Percentiles rank a stretch among this genome's conserved stretches.
Evolutionary conservation across 2,113 vertebrate species (phyloP).

Genomic region (Paraplagusia blochii): DNA sequence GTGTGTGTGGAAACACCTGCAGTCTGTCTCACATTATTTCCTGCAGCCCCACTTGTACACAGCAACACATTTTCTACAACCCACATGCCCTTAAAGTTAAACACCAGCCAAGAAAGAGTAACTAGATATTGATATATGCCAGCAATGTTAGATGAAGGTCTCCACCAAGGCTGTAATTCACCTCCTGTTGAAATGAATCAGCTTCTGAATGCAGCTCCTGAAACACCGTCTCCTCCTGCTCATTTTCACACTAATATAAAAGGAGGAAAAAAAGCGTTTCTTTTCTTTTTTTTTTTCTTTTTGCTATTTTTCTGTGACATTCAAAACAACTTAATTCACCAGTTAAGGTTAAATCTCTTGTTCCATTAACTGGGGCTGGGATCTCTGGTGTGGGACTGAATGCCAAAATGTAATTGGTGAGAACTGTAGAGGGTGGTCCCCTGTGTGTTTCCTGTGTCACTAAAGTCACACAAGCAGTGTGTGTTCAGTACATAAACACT

Average conservation of each 20-base stretch:
- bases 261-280: slow-evolving; percentile 33
- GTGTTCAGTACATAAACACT: not conserved
- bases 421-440: slow-evolving; percentile 27
- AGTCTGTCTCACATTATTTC: slow-evolving; percentile 33
- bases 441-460: slow-evolving; percentile 28
- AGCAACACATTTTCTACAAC: slow-evolving; percentile 38
- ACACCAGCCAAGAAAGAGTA: slow-evolving; percentile 41
- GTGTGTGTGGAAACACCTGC: slow-evolving; percentile 27
- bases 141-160: slow-evolving; percentile 27
- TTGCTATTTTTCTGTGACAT: slow-evolving; percentile 55
- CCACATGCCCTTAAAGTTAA: slow-evolving; percentile 32
- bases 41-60: slow-evolving; percentile 36
- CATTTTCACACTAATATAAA: slow-evolving; percentile 56
- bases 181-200: slow-evolving; percentile 51
- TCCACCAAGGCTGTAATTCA: slow-evolving; percentile 44
- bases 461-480: slow-evolving; percentile 12
- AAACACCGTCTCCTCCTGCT: slow-evolving; percentile 29
- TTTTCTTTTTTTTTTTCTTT: not conserved
- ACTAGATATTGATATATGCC: slow-evolving; percentile 53
- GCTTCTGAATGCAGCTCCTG: slow-evolving; percentile 44
- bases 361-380: slow-evolving; percentile 43
- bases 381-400: slow-evolving; percentile 48
- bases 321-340: slow-evolving; percentile 59
- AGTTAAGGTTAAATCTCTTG: slow-evolving; percentile 20
- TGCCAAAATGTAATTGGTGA: slow-evolving; percentile 56